Conservation (phyloP, 2,113 vertebrate species). For the Rhabdornis inornatus region DNA sequence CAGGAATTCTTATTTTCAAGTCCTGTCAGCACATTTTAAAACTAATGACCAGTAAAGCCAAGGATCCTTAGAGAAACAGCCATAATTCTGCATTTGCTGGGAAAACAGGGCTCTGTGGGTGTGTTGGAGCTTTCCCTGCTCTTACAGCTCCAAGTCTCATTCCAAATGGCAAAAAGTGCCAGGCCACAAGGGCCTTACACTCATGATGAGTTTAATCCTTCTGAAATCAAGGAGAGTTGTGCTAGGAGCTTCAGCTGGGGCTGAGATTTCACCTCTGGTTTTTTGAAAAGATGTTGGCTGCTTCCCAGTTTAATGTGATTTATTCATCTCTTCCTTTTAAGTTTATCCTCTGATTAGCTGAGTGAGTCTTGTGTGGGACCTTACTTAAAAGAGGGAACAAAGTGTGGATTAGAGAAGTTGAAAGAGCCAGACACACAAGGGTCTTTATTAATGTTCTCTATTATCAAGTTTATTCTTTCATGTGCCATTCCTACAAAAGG, state of each 20-base stretch:
- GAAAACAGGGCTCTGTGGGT: not conserved
- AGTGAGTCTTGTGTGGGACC: not conserved
- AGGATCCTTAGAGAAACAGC: not conserved
- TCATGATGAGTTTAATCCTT: not conserved
- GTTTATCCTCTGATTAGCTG: not conserved
- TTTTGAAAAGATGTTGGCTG: not conserved
- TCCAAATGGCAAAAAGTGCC: not conserved
- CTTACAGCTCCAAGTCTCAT: not conserved
- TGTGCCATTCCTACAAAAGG: not conserved
- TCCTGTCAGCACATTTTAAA: not conserved
- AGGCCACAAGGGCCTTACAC: not conserved
- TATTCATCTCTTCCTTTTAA: not conserved
- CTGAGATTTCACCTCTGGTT: not conserved
- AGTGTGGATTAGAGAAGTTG: not conserved
- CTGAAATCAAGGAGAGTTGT: not conserved
- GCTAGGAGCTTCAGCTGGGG: not conserved
- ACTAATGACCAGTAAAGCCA: not conserved
- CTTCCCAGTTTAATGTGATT: not conserved
- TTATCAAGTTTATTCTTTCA: not conserved
- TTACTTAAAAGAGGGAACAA: not conserved
- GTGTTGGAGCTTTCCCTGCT: not conserved
- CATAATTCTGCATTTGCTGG: not conserved
- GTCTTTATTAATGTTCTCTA: not conserved
- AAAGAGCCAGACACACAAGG: not conserved
- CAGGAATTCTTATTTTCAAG: not conserved